Evolutionary conservation across 2,797 vertebrate genomes (phyloP), one percentile per base, ranked within the genome.

Genomic region (Tragelaphus oryx): DNA sequence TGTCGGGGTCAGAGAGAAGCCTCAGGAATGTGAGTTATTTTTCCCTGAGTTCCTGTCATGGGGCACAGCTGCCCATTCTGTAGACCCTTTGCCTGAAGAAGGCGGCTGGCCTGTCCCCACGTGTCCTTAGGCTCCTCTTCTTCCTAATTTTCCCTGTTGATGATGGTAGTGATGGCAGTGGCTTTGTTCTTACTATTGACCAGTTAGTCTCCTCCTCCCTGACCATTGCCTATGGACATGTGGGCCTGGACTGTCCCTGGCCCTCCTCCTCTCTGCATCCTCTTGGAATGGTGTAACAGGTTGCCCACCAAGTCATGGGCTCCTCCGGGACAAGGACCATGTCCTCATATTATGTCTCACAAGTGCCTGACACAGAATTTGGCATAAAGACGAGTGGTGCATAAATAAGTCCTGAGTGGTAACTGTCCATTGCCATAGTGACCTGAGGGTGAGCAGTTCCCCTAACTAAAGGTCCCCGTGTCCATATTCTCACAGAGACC

Each of bases 21-120:
- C 94, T 94, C 91, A 96, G 89, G 93, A 96, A 94, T 87, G 91
- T 87, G 81, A 87, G 24, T 94, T 84, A 54, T 95, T 89, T 91
- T 91, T 6, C 6, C 46, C 41, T 4, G n/a, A 13, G 88, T 87
- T 94, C 71, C 79, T 95, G 92, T 80, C 74, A 44, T 71, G 62
- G 62, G 87, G 60, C 60, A 92, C 8, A 26, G 59, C 86, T 91
- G 52, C 54, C 54, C n/a, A 68, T 60, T 16, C 12, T 30, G 59
- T 48, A 55, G 82, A 86, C 90, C 54, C 75, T 95, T 60, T 9
- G 57, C 62, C 46, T 68, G n/a, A 8, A 57, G 83, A 87, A 79
- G 71, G 48, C 79, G 37, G 17, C 79, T 79, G 10, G 59, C 8
- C 82, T 92, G 37, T 86, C 80, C 52, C 57, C 44, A 48, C 50